phyloP scores from a whole-genome alignment of 2,888 invertebrate genomes.

The Sesia bembeciformis region DNA sequence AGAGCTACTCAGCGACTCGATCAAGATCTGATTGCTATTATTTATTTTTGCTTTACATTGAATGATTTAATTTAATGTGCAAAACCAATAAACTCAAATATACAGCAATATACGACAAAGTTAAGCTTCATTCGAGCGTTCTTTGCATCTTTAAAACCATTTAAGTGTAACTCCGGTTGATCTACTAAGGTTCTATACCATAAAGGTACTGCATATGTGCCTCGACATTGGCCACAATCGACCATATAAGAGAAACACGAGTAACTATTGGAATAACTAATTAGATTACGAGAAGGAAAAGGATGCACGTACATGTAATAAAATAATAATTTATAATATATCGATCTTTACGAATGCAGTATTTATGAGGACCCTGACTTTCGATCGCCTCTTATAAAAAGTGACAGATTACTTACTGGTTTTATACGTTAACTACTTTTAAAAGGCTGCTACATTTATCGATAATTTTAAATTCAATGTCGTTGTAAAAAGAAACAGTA shows the following conservation, averaged over 20 bases:
- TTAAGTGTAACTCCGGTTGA: not conserved
- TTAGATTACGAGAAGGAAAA: slow-evolving; percentile 7
- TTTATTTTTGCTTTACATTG: not conserved
- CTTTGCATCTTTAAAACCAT: not conserved
- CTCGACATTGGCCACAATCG: slow-evolving; percentile 33
- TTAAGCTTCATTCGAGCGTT: not conserved
- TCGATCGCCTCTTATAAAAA: not conserved
- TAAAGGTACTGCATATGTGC: slow-evolving; percentile 32
- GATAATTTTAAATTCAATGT: not conserved
- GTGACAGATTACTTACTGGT: not conserved
- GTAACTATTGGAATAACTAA: slow-evolving; percentile 43
- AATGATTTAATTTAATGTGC: not conserved
- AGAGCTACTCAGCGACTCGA: not conserved
- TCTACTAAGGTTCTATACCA: slow-evolving; percentile 12
- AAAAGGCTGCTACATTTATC: not conserved
- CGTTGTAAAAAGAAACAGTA: not conserved
- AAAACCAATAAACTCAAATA: not conserved
- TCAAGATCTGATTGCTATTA: not conserved
- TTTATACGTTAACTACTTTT: not conserved
- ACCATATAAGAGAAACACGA: slow-evolving; percentile 35
- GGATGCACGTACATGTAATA: not conserved
- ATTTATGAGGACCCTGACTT: not conserved
- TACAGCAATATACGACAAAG: not conserved
- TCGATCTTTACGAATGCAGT: not conserved
- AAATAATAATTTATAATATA: not conserved